These are phyloP conservation scores for Amblyopsis hoosieri DNA, from an alignment of 2,797 vertebrate genomes.

Conservation along the genomic window DNA sequence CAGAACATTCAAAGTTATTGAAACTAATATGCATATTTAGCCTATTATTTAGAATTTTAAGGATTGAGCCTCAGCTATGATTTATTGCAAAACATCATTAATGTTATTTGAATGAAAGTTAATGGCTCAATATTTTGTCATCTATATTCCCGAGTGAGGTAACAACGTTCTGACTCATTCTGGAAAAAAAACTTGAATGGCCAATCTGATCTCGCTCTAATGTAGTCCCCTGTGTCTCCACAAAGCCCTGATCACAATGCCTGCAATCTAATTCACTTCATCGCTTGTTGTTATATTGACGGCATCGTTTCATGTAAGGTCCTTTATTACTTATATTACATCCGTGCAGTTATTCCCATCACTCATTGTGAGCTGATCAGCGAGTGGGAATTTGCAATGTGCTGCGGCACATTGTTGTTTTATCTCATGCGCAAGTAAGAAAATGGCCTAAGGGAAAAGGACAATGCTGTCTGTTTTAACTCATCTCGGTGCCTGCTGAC, in stretches of 20 bases:
- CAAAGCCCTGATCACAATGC: constrained; percentile 46
- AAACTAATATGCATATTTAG: too few relatives aligned
- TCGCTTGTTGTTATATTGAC: constrained; percentile 53
- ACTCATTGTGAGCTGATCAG: constrained; percentile 64
- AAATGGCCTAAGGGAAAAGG: constrained; percentile 70
- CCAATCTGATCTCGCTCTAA: constrained; percentile 50
- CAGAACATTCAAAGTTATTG: too few relatives aligned
- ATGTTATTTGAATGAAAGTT: not conserved
- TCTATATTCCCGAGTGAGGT: not conserved
- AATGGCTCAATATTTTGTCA: constrained; percentile 21
- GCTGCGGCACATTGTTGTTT: constrained; percentile 64
- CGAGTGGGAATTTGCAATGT: constrained; percentile 54
- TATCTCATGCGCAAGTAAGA: constrained; percentile 68
- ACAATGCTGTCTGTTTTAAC: constrained; percentile 74
- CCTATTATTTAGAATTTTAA: not conserved
- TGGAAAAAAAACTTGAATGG: constrained; percentile 40
- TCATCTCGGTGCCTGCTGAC: constrained; percentile 64
- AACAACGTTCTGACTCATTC: constrained; percentile 34
- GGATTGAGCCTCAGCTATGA: not conserved
- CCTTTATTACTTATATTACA: constrained; percentile 66
- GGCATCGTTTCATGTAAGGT: constrained; percentile 54
- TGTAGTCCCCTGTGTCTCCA: constrained; percentile 40
- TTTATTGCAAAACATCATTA: not conserved
- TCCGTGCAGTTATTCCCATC: constrained; percentile 62
- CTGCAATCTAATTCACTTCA: constrained; percentile 61